These are phyloP conservation scores for Patella depressa DNA, from an alignment of 2,888 invertebrate genomes.

Conservation along the genomic window DNA sequence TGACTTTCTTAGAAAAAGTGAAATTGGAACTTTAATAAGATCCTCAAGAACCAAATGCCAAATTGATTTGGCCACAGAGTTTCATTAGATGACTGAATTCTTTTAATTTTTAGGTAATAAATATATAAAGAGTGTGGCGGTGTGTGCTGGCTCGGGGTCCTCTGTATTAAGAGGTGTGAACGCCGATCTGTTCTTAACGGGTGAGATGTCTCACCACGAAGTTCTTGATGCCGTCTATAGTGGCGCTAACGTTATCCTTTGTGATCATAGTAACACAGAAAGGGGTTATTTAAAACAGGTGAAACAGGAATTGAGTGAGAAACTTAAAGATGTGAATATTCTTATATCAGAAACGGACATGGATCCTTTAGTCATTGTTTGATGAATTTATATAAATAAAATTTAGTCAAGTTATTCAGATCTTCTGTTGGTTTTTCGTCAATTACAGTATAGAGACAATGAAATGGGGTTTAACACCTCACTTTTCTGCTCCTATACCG, in stretches of 20 bases:
- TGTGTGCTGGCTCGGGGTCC: constrained; percentile 92
- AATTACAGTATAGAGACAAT: no score
- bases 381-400: constrained; percentile 14
- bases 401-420: not conserved
- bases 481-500: no score
- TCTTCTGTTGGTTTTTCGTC: no score
- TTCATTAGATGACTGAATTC: not conserved
- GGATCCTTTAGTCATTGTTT: constrained; percentile 84
- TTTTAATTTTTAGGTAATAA: not conserved
- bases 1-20: no score
- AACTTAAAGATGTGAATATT: constrained; percentile 76
- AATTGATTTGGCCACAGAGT: no score
- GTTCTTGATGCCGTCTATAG: constrained; percentile 87
- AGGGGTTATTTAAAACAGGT: constrained; percentile 85
- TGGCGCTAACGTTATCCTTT: constrained; percentile 85
- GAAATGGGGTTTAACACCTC: no score
- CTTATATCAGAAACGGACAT: constrained; percentile 81
- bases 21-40: no score
- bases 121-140: constrained; percentile 75
- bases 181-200: constrained; percentile 88
- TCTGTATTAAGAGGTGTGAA: constrained; percentile 81
- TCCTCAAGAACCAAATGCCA: no score
- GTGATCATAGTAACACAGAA: constrained; percentile 95
- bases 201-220: constrained; percentile 96
- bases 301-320: constrained; percentile 60